These are phyloP conservation scores for Stegodyphus dumicola DNA, from an alignment of 1,140 invertebrate genomes.

Conservation along the genomic window DNA sequence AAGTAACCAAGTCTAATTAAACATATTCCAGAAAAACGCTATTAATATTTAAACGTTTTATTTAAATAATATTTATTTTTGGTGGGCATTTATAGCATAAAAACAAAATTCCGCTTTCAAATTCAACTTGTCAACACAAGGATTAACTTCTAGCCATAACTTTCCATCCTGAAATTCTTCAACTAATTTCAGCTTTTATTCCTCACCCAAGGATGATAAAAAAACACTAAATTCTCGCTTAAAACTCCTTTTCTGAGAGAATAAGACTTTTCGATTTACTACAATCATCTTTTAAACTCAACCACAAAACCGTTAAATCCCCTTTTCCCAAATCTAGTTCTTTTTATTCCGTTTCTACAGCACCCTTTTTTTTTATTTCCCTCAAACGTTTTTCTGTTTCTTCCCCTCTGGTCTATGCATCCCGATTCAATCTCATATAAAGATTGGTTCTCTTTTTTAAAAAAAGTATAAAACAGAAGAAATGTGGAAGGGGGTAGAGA, in stretches of 20 bases:
- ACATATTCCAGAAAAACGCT: no score
- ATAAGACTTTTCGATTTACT: conserved; percentile 41
- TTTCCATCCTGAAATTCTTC: no score
- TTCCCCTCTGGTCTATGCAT: conserved; percentile 41
- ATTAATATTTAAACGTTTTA: no score
- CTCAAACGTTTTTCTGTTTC: conserved; percentile 11
- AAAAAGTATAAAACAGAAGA: conserved; percentile 1
- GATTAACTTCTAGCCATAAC: no score
- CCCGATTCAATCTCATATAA: conserved; percentile 39
- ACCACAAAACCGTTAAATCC: conserved; percentile 59
- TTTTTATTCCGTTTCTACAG: conserved; percentile 24
- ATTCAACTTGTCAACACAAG: no score
- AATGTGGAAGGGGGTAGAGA: not conserved
- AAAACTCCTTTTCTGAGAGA: conserved; percentile 3
- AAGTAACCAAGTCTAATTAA: no score
- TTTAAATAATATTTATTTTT: no score
- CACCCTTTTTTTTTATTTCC: not conserved
- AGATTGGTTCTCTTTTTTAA: conserved; percentile 38
- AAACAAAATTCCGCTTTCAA: no score
- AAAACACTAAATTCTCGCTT: not conserved
- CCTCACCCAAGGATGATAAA: no score
- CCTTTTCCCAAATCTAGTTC: conserved; percentile 57
- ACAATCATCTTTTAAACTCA: conserved; percentile 59
- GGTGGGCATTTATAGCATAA: no score
- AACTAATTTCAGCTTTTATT: no score